Percentiles rank a stretch among this genome's conserved stretches.
phyloP scores from a whole-genome alignment of 2,888 invertebrate genomes.

The Gerris lacustris region DNA sequence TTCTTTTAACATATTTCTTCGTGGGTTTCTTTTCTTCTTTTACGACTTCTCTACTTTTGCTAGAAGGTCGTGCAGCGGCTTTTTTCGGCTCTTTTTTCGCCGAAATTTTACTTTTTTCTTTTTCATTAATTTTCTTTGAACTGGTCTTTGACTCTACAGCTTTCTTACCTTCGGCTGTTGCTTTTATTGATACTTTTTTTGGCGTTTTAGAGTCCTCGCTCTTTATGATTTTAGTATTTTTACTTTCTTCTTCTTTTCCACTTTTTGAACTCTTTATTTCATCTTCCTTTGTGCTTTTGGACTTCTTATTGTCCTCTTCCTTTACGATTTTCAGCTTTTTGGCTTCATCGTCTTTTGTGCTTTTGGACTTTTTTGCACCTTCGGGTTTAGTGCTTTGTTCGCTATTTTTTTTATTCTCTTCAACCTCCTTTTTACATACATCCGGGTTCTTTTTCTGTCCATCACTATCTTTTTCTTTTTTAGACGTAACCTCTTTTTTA shows the following conservation, averaged over 20 bases:
- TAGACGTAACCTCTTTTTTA: constrained; percentile 2
- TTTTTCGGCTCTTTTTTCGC: constrained; percentile 25
- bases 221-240: too few species aligned
- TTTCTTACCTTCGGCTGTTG: constrained; percentile 30
- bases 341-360: constrained; percentile 23
- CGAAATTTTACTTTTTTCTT: constrained; percentile 17
- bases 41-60: constrained; percentile 19
- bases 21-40: constrained; percentile 20
- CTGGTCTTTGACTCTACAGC: constrained; percentile 27
- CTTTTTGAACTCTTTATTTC: not conserved
- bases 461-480: constrained; percentile 16
- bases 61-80: constrained; percentile 29
- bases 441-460: not conserved
- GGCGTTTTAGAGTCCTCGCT: too few species aligned
- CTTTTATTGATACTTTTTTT: too few species aligned
- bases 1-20: constrained; percentile 20
- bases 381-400: constrained; percentile 9
- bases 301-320: constrained; percentile 22
- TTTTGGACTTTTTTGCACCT: constrained; percentile 18
- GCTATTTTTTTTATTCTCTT: not conserved
- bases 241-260: not conserved
- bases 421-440: not conserved
- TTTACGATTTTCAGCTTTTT: constrained; percentile 27
- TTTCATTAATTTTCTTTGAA: constrained; percentile 30
- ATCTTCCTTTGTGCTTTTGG: too few species aligned